These are phyloP conservation scores for Cranoglanis bouderius DNA, from an alignment of 2,113 vertebrate genomes.

Conservation along the genomic window DNA sequence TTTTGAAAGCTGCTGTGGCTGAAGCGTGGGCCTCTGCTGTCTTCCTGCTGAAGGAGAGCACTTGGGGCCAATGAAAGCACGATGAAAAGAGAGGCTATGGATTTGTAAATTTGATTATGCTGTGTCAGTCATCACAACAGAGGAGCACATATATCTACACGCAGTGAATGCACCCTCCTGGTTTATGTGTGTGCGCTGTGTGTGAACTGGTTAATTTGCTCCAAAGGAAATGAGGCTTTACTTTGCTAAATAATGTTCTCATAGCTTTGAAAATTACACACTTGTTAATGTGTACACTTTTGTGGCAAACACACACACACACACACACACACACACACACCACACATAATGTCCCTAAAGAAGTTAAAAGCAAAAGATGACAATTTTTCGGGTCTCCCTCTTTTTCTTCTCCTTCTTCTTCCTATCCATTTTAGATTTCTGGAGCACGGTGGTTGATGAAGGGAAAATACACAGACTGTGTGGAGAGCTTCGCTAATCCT, in stretches of 20 bases:
- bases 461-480: conserved; percentile 65
- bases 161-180: conserved; percentile 21
- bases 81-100: conserved; percentile 21
- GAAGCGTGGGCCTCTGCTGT: conserved; percentile 16
- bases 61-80: conserved; percentile 19
- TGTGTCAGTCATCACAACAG: conserved; percentile 27
- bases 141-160: conserved; percentile 38
- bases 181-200: conserved; percentile 11
- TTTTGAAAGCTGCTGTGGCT: not conserved
- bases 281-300: conserved; percentile 37
- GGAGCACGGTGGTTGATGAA: conserved; percentile 66
- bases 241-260: conserved; percentile 53
- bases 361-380: conserved; percentile 54
- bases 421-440: conserved; percentile 56
- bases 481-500: conserved; percentile 65
- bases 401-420: conserved; percentile 38
- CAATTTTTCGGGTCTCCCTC: not conserved
- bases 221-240: conserved; percentile 14
- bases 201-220: conserved; percentile 36
- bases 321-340: conserved; percentile 30
- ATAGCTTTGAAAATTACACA: conserved; percentile 59
- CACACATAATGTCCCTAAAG: conserved; percentile 44
- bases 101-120: conserved; percentile 35
- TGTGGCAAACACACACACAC: not conserved
- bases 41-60: not conserved